Evolutionary conservation across 2,888 invertebrate species (phyloP).

Genomic region (Macrophya annulata): DNA sequence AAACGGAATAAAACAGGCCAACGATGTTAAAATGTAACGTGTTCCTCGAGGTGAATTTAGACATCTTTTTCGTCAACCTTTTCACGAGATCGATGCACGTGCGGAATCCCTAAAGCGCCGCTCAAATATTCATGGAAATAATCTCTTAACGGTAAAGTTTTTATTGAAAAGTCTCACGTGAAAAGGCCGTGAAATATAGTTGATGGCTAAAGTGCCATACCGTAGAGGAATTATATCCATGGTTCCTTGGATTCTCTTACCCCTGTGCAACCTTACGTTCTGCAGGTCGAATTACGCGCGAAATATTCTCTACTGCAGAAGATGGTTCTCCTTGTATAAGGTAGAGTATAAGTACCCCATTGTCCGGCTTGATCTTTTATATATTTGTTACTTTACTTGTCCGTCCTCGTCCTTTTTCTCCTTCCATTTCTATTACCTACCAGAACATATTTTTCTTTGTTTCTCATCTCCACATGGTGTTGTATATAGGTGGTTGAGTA

Average conservation of each 20-base stretch:
- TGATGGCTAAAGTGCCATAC: not conserved
- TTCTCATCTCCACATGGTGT: not conserved
- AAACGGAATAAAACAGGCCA: not conserved
- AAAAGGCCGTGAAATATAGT: constrained; percentile 28
- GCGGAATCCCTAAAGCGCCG: constrained; percentile 12
- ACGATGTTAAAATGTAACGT: constrained; percentile 3
- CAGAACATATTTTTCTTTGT: constrained; percentile 17
- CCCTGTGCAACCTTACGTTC: not conserved
- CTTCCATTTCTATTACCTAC: constrained; percentile 9
- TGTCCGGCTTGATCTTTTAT: constrained; percentile 23
- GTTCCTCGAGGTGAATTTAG: not conserved
- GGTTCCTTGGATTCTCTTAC: not conserved
- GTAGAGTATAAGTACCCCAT: not conserved
- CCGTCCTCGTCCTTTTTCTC: no score
- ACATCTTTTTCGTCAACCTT: constrained; percentile 10
- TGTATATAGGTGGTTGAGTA: not conserved
- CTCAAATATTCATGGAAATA: constrained; percentile 45
- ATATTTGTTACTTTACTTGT: not conserved
- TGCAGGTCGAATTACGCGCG: not conserved
- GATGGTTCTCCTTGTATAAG: not conserved
- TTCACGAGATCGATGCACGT: constrained; percentile 31
- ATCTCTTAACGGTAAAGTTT: constrained; percentile 62
- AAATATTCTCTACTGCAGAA: not conserved
- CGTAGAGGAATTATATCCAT: not conserved
- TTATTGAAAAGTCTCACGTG: constrained; percentile 65